Base-by-base conservation (phyloP, 2,888 invertebrate species). In the Chrysopilus asiliformis region DNA sequence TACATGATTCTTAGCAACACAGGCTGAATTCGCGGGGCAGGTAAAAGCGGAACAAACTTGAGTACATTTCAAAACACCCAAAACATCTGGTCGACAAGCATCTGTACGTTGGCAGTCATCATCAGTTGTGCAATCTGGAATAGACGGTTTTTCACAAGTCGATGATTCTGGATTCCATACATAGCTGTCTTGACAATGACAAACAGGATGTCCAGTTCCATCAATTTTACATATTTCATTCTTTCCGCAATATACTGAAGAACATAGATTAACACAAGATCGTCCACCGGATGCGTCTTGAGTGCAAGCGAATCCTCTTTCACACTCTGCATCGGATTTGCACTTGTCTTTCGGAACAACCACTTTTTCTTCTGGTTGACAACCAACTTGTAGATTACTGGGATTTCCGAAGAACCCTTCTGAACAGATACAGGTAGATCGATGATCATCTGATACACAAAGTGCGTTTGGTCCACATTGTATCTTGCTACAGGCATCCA, bases 381-480 rank as follows among this genome's bases (percentile, higher is more conserved):
- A 90, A 2, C 90, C 90, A 4, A 71, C 64, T 43, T 72, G 70
- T 14, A 85, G 66, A 57, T 90, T 84, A 45, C 76, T 78, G 1
- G 90, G 87, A 60, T 84, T 81, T 18, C 90, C 91, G 34, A 70
- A 64, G 55, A 76, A 86, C 1, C 84, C 85, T 43, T 85, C 80
- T 16, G 79, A 70, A 54, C 91, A 91, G 41, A 89, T 77, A 53
- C 90, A 91, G 20, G 82, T 76, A 2, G 89, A 84, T 43, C 81
- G 72, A 58, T 90, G 90, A 52, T 80, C 79, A 50, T 84, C 77
- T 12, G 82, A 77, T 6, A 87, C 74, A 55, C 90, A 90, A 2
- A 87, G 60, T 3, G 90, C 87, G 58, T 90, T 90, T 0, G 89
- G 87, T 9, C 90, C 90, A 55, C 90, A 90, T 51, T 87, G 86